Base-by-base conservation (phyloP, 2,888 invertebrate genomes). In the Heliothis peltigera region DNA sequence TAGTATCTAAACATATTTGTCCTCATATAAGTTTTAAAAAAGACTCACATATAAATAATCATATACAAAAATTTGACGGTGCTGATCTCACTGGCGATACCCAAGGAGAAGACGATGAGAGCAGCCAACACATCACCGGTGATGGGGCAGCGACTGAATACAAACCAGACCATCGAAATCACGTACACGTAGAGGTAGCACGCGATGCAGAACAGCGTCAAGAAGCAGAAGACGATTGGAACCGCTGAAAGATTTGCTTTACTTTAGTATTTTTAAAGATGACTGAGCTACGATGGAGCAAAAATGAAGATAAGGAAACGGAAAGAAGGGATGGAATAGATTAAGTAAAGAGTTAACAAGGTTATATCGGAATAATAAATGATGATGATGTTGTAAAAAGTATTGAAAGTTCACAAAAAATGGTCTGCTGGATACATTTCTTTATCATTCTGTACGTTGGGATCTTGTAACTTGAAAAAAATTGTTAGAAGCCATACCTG, bases 151-250 rank as follows among this genome's bases (percentile, higher is more conserved):
- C 71, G 68, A 54, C 70, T 61, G 63, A 79, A 81, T 35, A 86
- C 76, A n/a, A 79, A 85, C 84, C 84, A 87, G 3, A 66, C 2
- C 70, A 77, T 69, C 2, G 80, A 81, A 12, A 83, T 15, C 17
- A 82, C 44, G 66, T 77, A 85, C n/a, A 81, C 80, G 70, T 83
- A 85, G 53, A 79, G 61, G 59, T 82, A 84, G 28, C 71, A 68
- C 0, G 22, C 21, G 0, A 56, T 22, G 0, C 64, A 17, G 4
- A 75, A 7, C 5, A 66, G 4, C 0, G 75, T 76, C 0, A 76
- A 44, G 0, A 84, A 4, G 66, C 84, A 82, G 58, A 65, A 73
- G 17, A 67, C 15, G 1, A 67, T 21, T 2, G 80, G 79, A 25
- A 81, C 77, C 0, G 62, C 84, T 84, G 65, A 7, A 56, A 46